Base-by-base conservation (phyloP, 2,113 vertebrate genomes). In the Tor tambroides region DNA sequence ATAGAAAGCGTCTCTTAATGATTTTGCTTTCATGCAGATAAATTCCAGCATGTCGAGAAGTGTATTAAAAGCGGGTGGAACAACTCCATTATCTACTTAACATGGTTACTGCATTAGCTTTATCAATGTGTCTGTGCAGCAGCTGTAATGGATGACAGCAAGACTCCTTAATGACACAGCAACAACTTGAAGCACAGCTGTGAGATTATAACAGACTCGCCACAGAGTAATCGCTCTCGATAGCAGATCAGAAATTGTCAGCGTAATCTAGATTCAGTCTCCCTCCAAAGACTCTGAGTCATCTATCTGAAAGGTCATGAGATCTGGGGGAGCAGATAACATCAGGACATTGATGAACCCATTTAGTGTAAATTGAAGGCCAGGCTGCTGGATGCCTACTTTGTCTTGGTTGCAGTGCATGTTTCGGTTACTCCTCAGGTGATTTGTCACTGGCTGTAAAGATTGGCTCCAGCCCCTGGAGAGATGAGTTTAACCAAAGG, bases 361-460 rank as follows among this genome's bases (percentile, higher is more conserved):
- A 35, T 86, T 80, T 71, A 61, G 79, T 75, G 54, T 54, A 88
- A 82, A 87, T 87, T 85, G 81, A 65, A 67, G n/a, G 1, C 54
- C 17, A 17, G 71, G 61, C 32, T 35, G 19, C 32, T 4, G 28
- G 30, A 49, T 4, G 2, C 28, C 72, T 69, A 49, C 74, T 74
- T 86, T 83, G 38, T 67, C 23, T 63, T 82, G 11, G 19, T 65
- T 78, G 28, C 51, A 79, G 28, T n/a, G 41, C 80, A 80, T 49
- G 80, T 59, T 59, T 21, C 26, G 41, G 43, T 26, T 72, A 69
- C n/a, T 28, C 6, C 23, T 71, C 9, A 2, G 26, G 43, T 74
- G 30, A 86, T 90, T 85, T 74, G 69, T 88, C 65, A 80, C 71
- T 8, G 51, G 71, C 41, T 59, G n/a, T 83, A 82, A 80, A 67